phyloP scores from a whole-genome alignment of 2,113 vertebrate genomes.

The Copsychus sechellarum region DNA sequence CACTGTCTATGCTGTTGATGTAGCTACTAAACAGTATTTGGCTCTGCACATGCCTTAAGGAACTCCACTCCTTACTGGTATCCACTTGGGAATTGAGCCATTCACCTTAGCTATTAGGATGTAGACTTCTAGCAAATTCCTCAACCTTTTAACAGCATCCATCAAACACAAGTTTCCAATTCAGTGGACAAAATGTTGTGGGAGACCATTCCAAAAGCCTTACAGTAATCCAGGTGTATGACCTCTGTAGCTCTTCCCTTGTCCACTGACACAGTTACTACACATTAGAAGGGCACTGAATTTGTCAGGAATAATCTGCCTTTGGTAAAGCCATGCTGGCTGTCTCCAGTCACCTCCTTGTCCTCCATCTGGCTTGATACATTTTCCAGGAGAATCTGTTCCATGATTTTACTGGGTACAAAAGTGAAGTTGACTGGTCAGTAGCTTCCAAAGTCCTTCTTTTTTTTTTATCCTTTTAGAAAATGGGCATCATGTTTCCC shows the following conservation, averaged over 20 bases:
- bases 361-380: not conserved
- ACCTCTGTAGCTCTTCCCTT: not conserved
- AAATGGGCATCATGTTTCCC: not conserved
- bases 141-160: not conserved
- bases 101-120: not conserved
- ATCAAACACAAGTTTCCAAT: not conserved
- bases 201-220: not conserved
- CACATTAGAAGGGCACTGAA: not conserved
- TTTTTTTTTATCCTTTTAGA: not conserved
- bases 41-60: not conserved
- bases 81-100: not conserved
- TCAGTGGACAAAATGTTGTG: not conserved
- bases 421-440: not conserved
- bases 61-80: not conserved
- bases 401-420: too few relatives aligned
- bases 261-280: not conserved
- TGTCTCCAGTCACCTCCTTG: not conserved
- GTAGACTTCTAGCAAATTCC: not conserved
- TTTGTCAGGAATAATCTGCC: not conserved
- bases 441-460: not conserved
- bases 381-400: not conserved
- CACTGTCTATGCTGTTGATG: not conserved
- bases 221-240: not conserved
- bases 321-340: not conserved
- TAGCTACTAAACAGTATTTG: not conserved